These are phyloP conservation scores for Sminthurides bifidus DNA, from an alignment of 1,140 invertebrate species.

Conservation along the genomic window DNA sequence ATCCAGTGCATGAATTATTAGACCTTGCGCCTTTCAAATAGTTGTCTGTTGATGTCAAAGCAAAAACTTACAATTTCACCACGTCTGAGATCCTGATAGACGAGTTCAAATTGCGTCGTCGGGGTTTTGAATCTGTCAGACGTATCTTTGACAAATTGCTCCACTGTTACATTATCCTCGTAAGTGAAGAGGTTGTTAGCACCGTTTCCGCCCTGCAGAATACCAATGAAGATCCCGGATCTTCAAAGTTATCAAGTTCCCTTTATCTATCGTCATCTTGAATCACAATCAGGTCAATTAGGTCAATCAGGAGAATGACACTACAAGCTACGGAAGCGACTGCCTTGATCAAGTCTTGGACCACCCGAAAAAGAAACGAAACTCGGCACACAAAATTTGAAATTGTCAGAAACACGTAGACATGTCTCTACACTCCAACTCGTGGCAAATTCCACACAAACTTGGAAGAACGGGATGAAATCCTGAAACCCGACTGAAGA, in stretches of 20 bases:
- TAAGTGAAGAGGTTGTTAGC: constrained; percentile 8
- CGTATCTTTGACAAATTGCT: constrained; percentile 9
- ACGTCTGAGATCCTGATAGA: constrained; percentile 7
- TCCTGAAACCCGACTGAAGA: too few species aligned
- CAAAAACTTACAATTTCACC: constrained; percentile 7
- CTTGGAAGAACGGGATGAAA: too few species aligned
- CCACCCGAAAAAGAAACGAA: too few species aligned
- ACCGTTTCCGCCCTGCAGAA: neutral
- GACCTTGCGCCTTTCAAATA: neutral
- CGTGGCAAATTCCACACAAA: too few species aligned
- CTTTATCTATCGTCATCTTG: neutral
- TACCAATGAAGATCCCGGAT: constrained; percentile 7
- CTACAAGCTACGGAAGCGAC: too few species aligned
- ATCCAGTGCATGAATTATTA: neutral
- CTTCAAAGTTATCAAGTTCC: constrained; percentile 8
- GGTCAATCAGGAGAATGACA: too few species aligned
- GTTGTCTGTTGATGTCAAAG: neutral
- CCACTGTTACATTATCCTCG: constrained; percentile 2
- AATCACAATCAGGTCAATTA: too few species aligned
- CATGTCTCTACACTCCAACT: too few species aligned
- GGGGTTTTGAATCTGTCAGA: neutral
- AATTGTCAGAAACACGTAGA: too few species aligned
- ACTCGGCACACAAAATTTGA: too few species aligned
- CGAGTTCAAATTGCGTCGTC: constrained; percentile 7
- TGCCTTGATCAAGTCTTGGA: too few species aligned